A percentile compares a stretch with the other conserved stretches of the same genome.
phyloP scores from a whole-genome alignment of 1,140 invertebrate species.

The Conus betulinus region DNA sequence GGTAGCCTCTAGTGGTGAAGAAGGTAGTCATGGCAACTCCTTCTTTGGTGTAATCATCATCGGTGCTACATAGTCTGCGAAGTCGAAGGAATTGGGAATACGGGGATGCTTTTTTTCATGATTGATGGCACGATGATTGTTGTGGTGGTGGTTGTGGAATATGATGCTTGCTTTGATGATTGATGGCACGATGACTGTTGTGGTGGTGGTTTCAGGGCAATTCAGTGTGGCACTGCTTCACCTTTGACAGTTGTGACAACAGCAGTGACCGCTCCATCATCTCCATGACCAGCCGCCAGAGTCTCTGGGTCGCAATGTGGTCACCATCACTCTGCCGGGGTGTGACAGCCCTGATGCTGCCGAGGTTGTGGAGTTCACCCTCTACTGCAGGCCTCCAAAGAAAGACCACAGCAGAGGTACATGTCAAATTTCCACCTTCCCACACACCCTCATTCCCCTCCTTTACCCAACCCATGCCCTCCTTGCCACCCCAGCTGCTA shows the following conservation, averaged over 20 bases:
- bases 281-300: slow-evolving; percentile 48
- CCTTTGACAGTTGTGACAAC: slow-evolving; percentile 50
- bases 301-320: slow-evolving; percentile 50
- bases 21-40: no score
- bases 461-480: neutral
- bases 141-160: neutral
- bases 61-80: no score
- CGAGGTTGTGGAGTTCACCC: slow-evolving; percentile 40
- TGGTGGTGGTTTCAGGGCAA: no score
- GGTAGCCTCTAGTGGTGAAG: no score
- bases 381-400: slow-evolving; percentile 55
- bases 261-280: slow-evolving; percentile 52
- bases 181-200: no score
- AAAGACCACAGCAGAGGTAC: slow-evolving; percentile 52
- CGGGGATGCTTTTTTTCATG: no score
- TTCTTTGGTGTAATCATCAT: no score
- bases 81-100: no score
- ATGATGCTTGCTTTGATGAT: slow-evolving; percentile 32
- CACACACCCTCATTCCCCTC: no score
- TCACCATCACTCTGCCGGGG: slow-evolving; percentile 47
- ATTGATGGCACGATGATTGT: no score
- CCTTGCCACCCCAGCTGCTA: neutral
- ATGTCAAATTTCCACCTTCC: neutral
- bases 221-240: slow-evolving; percentile 58
- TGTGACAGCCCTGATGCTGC: slow-evolving; percentile 25